phyloP scores from a whole-genome alignment of 1,140 invertebrate genomes.

The Charaxes varanes region DNA sequence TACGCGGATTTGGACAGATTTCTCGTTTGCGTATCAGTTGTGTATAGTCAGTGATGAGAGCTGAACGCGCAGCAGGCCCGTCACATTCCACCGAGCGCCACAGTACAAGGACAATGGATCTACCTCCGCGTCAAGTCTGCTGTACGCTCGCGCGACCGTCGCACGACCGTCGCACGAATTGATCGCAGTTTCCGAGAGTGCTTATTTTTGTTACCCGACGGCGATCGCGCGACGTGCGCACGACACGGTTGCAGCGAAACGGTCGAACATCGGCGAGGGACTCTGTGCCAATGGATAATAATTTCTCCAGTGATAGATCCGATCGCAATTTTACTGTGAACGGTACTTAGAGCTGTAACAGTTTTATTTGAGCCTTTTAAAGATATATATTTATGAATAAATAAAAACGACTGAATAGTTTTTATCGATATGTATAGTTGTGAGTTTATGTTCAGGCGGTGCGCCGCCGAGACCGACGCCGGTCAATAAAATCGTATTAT shows the following conservation, averaged over 20 bases:
- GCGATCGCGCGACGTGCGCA: constrained; percentile 7
- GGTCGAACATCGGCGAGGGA: constrained; percentile 21
- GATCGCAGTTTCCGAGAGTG: no score
- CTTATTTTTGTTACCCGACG: no score
- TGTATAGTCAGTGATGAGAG: constrained; percentile 18
- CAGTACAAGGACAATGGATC: constrained; percentile 22
- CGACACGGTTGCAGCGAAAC: constrained; percentile 18
- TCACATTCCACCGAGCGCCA: constrained; percentile 41
- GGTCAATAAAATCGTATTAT: constrained; percentile 71
- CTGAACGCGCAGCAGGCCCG: constrained; percentile 18
- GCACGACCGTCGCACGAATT: not conserved
- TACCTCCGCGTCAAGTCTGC: constrained; percentile 8
- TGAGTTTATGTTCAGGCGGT: constrained; percentile 60
- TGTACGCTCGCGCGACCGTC: constrained; percentile 1
- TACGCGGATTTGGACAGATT: not conserved
- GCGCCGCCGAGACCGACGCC: constrained; percentile 40
- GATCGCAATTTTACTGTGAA: constrained; percentile 41
- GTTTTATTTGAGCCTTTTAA: constrained; percentile 71
- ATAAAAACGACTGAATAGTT: constrained; percentile 73
- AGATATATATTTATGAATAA: constrained; percentile 73
- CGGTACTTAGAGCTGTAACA: constrained; percentile 53
- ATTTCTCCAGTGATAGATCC: constrained; percentile 54
- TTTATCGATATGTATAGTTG: constrained; percentile 64
- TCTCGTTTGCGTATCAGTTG: constrained; percentile 13
- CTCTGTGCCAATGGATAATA: constrained; percentile 37